Conservation (phyloP, 1,140 invertebrate genomes). For the Aphis gossypii region DNA sequence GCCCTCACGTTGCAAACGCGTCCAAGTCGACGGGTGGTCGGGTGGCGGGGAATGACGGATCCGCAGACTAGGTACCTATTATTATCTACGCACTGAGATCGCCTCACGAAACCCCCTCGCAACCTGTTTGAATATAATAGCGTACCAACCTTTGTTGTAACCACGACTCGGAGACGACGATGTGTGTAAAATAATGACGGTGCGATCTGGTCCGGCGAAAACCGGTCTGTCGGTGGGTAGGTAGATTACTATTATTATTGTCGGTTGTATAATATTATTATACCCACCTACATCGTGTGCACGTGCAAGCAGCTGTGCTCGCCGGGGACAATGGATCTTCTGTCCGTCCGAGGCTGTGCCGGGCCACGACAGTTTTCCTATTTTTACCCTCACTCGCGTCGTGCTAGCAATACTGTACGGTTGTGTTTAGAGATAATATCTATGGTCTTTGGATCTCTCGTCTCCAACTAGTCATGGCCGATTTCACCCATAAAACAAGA, state of each 20-base stretch:
- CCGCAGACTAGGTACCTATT: neutral
- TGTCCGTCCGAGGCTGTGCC: neutral
- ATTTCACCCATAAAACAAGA: neutral
- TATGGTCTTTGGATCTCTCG: too few relatives aligned
- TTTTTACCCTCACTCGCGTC: neutral
- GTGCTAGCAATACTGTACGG: neutral
- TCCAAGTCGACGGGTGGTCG: neutral
- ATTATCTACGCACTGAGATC: neutral
- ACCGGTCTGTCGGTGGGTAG: conserved; percentile 24
- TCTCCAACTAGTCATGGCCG: neutral
- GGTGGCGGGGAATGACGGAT: neutral
- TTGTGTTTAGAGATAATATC: neutral
- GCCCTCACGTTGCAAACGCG: neutral
- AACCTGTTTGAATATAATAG: neutral
- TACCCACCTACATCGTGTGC: neutral
- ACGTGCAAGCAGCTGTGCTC: neutral
- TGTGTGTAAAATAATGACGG: neutral
- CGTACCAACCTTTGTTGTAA: conserved; percentile 1
- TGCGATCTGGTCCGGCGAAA: conserved; percentile 14
- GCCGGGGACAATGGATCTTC: neutral
- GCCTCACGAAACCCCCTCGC: neutral
- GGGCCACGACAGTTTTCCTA: neutral
- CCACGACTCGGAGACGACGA: neutral
- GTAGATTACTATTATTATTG: neutral
- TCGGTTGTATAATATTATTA: neutral